Conservation (phyloP, 2,113 vertebrate species). For the Albula goreensis region DNA sequence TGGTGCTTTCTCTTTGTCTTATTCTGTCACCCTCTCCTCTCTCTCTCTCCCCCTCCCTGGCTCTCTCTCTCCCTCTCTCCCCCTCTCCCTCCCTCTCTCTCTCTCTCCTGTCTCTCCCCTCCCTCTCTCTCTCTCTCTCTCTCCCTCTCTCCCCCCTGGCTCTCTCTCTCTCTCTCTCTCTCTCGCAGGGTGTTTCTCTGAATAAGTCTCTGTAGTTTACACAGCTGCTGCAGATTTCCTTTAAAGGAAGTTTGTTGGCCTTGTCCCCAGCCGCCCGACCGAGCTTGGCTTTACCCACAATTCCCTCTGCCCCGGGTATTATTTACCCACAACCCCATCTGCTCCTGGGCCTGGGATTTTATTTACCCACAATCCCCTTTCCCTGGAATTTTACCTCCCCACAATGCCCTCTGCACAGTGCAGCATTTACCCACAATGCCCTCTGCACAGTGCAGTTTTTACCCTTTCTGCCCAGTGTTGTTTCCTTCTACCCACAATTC, state of each 20-base stretch:
- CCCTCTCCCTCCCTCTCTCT: neutral
- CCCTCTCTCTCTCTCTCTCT: neutral
- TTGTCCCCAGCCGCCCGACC: slow-evolving; percentile 23
- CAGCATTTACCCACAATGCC: no score
- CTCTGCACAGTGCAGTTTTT: neutral
- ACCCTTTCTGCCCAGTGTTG: neutral
- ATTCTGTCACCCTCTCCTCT: neutral
- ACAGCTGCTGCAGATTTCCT: slow-evolving; percentile 72
- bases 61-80: neutral
- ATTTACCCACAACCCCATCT: neutral
- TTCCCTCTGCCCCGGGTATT: no score
- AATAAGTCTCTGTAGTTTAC: slow-evolving; percentile 61
- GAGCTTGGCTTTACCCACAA: neutral
- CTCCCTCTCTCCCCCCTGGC: slow-evolving; percentile 16
- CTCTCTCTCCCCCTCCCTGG: slow-evolving; percentile 9
- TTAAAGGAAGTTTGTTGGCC: slow-evolving; percentile 69
- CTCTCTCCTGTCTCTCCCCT: no score
- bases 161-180: neutral
- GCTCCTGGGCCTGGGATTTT: neutral
- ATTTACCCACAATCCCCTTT: neutral
- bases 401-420: neutral
- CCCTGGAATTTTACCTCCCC: neutral
- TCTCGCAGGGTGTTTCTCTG: slow-evolving; percentile 21
- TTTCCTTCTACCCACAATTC: neutral
- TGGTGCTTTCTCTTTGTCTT: no score